phyloP scores from a whole-genome alignment of 2,797 vertebrate species.

The Aythya fuligula region DNA sequence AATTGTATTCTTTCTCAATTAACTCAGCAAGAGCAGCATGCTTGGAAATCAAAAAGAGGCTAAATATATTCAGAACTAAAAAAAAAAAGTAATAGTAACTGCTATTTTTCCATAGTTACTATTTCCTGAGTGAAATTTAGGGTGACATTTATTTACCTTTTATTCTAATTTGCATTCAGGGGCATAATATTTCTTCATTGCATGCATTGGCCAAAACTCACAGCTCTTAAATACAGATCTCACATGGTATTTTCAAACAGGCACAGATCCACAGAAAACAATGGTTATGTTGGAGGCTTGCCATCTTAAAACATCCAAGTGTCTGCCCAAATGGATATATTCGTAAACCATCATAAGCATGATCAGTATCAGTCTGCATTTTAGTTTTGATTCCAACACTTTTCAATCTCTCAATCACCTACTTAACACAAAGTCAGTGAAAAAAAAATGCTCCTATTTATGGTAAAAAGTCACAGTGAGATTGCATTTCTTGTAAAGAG shows the following conservation, averaged over 20 bases:
- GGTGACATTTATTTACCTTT: neutral
- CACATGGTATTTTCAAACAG: neutral
- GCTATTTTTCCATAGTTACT: neutral
- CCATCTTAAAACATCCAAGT: neutral
- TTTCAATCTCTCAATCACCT: neutral
- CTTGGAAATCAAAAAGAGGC: neutral
- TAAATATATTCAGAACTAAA: neutral
- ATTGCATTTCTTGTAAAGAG: neutral
- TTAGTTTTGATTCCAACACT: neutral
- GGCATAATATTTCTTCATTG: neutral
- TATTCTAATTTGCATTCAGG: neutral
- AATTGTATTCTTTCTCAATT: neutral
- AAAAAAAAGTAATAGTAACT: neutral
- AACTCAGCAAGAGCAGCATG: neutral
- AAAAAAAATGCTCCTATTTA: neutral
- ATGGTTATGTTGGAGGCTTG: neutral
- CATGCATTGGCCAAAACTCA: neutral
- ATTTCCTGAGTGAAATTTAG: neutral
- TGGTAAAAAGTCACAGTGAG: neutral
- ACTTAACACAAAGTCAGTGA: neutral
- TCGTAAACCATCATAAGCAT: neutral
- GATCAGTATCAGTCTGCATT: neutral
- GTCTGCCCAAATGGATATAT: neutral
- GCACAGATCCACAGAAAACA: neutral
- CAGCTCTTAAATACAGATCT: neutral